Percentiles rank a stretch among this genome's conserved stretches.
Evolutionary conservation across 2,797 vertebrate genomes (phyloP).

Genomic region (Darevskia nairensis): DNA sequence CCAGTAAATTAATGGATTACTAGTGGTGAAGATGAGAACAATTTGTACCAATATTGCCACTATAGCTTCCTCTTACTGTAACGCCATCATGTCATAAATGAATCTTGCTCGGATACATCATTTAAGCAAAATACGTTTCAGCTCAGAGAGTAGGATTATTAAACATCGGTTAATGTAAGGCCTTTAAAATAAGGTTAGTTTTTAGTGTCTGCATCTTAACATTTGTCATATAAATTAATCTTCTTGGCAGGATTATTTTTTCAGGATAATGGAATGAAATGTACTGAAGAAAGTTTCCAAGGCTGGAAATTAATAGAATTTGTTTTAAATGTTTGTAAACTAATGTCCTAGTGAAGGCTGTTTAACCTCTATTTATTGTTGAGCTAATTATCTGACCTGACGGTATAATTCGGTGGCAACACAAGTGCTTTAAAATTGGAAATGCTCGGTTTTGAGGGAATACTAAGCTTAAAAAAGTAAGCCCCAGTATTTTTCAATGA

Average conservation of each 20-base stretch:
- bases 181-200: slow-evolving; percentile 18
- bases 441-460: slow-evolving; percentile 14
- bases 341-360: slow-evolving; percentile 25
- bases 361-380: slow-evolving; percentile 37
- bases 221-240: slow-evolving; percentile 34
- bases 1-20: background rate
- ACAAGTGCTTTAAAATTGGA: slow-evolving; percentile 1
- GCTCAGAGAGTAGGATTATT: background rate
- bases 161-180: slow-evolving; percentile 33
- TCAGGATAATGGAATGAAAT: background rate
- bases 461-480: background rate
- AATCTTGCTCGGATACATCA: slow-evolving; percentile 17
- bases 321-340: slow-evolving; percentile 26
- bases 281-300: background rate
- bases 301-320: slow-evolving; percentile 7
- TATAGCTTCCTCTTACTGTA: slow-evolving; percentile 15
- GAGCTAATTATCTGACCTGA: slow-evolving; percentile 19
- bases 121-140: slow-evolving; percentile 17
- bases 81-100: background rate
- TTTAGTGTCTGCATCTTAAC: slow-evolving; percentile 13
- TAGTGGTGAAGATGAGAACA: slow-evolving; percentile 1
- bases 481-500: background rate
- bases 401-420: background rate
- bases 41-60: slow-evolving; percentile 12
- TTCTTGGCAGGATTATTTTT: slow-evolving; percentile 11